Base-by-base conservation (phyloP, 1,140 invertebrate genomes). In the Scylla paramamosain region DNA sequence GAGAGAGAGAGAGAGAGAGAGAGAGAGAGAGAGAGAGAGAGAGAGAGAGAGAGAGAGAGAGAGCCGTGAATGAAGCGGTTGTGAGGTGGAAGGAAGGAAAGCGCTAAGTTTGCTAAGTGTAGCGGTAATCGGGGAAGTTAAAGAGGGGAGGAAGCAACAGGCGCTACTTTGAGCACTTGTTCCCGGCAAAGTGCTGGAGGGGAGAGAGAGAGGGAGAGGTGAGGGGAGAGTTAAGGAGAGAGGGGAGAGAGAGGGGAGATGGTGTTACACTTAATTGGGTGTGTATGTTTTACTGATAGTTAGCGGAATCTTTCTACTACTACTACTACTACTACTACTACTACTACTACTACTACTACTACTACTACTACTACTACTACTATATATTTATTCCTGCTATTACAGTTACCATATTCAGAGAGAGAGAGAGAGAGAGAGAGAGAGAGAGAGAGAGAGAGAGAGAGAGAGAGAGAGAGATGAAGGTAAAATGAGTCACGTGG, bases 391-490 rank as follows among this genome's bases (percentile, higher is more conserved):
- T 20, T 12, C 10, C 52, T 59, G 10, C 52, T 59, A 3, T 20
- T 59, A 59, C 52, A 14, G 10, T 20, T 59, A 59, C 52, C 16
- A 59, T 59, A 59, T 59, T 59, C 52, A 59, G 83, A 86, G n/a
- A 86, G 83, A 86, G 39, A 91, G 89, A 91, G 39, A 52, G 45
- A 29, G 32, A 91, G 31, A 6, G 46, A 52, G n/a, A n/a, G 29
- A 46, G 46, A 86, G 32, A 86, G 12, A 39, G n/a, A 86, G 83
- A 86, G 39, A 91, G 89, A 91, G 39, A 52, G 45, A 29, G 32
- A 91, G 31, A 6, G 46, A 52, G n/a, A n/a, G 29, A 46, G 46
- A 86, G 32, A 86, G 12, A 52, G 0, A 91, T 46, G 46, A 48
- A 91, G 28, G 28, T 31, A 31, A 39, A 31, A 14, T 86, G 32